Conservation (phyloP, 1,140 invertebrate genomes). For the Drosophila equinoxialis region DNA sequence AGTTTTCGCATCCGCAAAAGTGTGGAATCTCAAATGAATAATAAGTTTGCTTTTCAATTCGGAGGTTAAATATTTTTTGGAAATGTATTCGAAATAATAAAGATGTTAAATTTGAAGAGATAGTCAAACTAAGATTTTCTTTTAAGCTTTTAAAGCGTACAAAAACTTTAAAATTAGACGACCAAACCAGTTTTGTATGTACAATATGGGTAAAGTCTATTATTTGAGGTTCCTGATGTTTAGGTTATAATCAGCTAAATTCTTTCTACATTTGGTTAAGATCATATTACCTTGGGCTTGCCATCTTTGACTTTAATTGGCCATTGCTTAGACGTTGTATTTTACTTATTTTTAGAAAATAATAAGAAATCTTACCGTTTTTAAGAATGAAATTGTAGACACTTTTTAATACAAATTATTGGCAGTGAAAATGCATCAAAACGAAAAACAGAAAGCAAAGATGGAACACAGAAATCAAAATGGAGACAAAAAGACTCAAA, state of each 20-base stretch:
- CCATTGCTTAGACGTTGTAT: no score
- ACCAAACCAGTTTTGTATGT: no score
- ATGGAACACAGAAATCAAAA: constrained; percentile 19
- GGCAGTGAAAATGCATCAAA: constrained; percentile 66
- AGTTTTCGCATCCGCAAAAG: constrained; percentile 4
- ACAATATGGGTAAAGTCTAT: no score
- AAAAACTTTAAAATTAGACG: no score
- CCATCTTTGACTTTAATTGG: no score
- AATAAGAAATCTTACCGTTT: background rate
- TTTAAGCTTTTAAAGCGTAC: background rate
- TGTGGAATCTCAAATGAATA: constrained; percentile 4
- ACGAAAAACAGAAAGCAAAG: constrained; percentile 38
- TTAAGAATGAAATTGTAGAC: constrained; percentile 7
- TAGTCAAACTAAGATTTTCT: background rate
- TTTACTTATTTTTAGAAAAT: background rate
- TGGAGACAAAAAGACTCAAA: constrained; percentile 12
- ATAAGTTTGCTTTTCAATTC: constrained; percentile 7
- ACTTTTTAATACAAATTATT: constrained; percentile 80
- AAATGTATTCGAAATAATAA: constrained; percentile 4
- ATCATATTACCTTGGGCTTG: no score
- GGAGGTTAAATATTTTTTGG: constrained; percentile 4
- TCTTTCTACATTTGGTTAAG: no score
- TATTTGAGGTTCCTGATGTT: no score
- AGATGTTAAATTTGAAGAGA: background rate
- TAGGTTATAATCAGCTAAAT: no score